Evolutionary conservation across 2,113 vertebrate genomes (phyloP).

Genomic region (Xiphophorus hellerii): DNA sequence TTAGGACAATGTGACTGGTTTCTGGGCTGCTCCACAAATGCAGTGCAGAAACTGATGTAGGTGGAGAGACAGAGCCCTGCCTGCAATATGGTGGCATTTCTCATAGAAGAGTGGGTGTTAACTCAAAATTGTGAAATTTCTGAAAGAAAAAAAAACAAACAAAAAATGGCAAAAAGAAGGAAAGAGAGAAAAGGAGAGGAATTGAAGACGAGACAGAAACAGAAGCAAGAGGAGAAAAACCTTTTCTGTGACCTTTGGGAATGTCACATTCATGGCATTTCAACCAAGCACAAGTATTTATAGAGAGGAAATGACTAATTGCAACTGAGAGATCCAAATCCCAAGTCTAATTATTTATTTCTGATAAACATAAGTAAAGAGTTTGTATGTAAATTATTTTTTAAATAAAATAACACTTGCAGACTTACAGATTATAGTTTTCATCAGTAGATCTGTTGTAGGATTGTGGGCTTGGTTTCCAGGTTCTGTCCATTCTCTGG

Average conservation of each 20-base stretch:
- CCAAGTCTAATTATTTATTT: constrained; percentile 79
- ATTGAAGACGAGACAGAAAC: constrained; percentile 12
- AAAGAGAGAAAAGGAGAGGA: background rate
- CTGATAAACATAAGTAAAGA: constrained; percentile 60
- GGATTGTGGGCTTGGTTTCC: constrained; percentile 6
- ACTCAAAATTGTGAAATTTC: constrained; percentile 18
- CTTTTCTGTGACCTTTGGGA: constrained; percentile 66
- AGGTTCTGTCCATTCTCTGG: constrained; percentile 16
- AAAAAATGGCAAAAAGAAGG: background rate
- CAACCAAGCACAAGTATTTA: constrained; percentile 72
- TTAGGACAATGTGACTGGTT: constrained; percentile 25
- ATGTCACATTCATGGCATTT: constrained; percentile 66
- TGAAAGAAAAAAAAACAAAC: background rate
- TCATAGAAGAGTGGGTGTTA: background rate
- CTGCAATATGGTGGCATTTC: constrained; percentile 10
- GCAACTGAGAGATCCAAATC: constrained; percentile 73
- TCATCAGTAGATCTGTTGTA: constrained; percentile 23
- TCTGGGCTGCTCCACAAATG: constrained; percentile 39
- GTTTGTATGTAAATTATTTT: constrained; percentile 51
- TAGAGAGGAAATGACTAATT: constrained; percentile 75
- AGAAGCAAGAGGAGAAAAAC: constrained; percentile 19
- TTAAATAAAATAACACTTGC: constrained; percentile 23
- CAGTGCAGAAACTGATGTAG: constrained; percentile 11
- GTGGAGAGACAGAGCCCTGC: background rate
- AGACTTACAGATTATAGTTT: constrained; percentile 14